Base-by-base conservation (phyloP, 2,888 invertebrate species). In the Gandaritis pyraliata region DNA sequence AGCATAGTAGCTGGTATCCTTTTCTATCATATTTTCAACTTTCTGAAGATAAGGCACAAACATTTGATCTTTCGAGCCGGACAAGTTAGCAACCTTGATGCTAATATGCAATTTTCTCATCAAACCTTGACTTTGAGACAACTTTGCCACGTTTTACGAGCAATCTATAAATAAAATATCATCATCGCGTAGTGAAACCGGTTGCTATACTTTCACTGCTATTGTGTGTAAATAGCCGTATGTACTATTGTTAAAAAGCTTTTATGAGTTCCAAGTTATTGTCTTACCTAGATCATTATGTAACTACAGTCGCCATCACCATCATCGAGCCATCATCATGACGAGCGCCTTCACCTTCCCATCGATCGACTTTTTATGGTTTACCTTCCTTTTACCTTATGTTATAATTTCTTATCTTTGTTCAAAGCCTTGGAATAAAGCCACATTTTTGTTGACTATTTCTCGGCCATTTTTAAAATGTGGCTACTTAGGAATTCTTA, bases 61-160 rank as follows among this genome's bases (percentile, higher is more conserved):
- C 8, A 33, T 45, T 33, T 50, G 46, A 7, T 58, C 38, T 13
- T 58, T 58, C 33, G 36, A 45, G 36, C 50, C 43, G 33, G 41
- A 49, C 43, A n/a, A 18, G 13, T 10, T 33, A 45, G n/a, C 13
- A 23, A 6, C 33, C 11, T 3, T 38, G 38, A n/a, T 41, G 15
- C 41, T 41, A 15, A 41, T 11, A 3, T 16, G 11, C 23, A 50
- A 41, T 53, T 53, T 57, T 46, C 39, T 45, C 38, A 53, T 18
- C 0, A 38, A 45, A 56, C 64, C 58, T 64, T 64, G 64, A 49
- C 48, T 55, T 58, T 55, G 41, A 55, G 30, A 63, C 64, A 56
- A 56, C n/a, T n/a, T n/a, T 56, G 64, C 18, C 43, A 55, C 45
- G 41, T 43, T 43, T 59, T 45, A 38, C 4, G 43, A 16, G 43